phyloP scores from a whole-genome alignment of 2,797 vertebrate species.

The Gobionotothen gibberifrons region DNA sequence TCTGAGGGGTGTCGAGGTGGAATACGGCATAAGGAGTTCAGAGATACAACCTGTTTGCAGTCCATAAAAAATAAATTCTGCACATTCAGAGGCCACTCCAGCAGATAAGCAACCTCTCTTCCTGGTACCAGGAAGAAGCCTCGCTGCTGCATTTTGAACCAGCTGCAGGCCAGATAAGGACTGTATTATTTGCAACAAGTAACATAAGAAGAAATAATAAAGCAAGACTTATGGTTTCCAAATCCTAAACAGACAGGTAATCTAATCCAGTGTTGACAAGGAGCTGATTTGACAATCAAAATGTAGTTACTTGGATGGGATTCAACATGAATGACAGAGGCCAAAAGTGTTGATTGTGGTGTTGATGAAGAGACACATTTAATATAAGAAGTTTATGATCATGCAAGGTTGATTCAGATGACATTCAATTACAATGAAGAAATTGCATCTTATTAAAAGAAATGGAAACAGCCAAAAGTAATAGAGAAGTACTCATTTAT shows the following conservation, averaged over 20 bases:
- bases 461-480: no score
- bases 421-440: no score
- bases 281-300: slow-evolving; percentile 3
- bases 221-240: neutral
- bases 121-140: neutral
- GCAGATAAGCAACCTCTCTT: neutral
- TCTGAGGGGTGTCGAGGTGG: neutral
- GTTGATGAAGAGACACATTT: neutral
- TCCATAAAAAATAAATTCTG: neutral
- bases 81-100: neutral
- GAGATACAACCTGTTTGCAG: neutral
- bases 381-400: no score
- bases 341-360: neutral
- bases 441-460: no score
- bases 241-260: slow-evolving; percentile 21
- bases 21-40: neutral
- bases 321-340: slow-evolving; percentile 5
- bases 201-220: slow-evolving; percentile 6
- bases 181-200: neutral
- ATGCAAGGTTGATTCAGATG: no score
- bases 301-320: neutral
- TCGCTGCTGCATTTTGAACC: neutral
- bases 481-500: no score
- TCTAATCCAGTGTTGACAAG: neutral
- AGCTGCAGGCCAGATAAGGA: neutral